Conservation (phyloP, 1,140 invertebrate species). For the Scaptomyza montana region DNA sequence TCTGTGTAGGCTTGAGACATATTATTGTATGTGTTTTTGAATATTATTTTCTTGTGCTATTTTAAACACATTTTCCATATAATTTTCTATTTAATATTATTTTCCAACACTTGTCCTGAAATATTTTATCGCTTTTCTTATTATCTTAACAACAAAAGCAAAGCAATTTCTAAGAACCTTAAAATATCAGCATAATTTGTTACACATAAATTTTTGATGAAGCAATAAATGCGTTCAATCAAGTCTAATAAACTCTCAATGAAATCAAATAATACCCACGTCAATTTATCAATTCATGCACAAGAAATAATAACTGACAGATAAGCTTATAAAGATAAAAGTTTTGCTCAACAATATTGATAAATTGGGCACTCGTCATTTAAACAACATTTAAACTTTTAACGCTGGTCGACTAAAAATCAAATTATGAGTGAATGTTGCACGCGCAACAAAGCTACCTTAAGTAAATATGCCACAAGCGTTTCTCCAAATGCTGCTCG, state of each 20-base stretch:
- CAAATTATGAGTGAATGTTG: slow-evolving; percentile 32
- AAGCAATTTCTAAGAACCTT: no score
- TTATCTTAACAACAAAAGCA: no score
- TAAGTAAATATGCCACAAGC: neutral
- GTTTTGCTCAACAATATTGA: slow-evolving; percentile 20
- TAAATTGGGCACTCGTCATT: slow-evolving; percentile 18
- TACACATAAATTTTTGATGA: neutral
- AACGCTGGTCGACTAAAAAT: slow-evolving; percentile 12
- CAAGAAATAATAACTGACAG: slow-evolving; percentile 17
- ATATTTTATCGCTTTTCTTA: no score
- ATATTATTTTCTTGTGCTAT: no score
- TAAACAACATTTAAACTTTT: slow-evolving; percentile 16
- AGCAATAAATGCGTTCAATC: slow-evolving; percentile 7
- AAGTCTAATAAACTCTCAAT: slow-evolving; percentile 7
- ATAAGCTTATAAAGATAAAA: slow-evolving; percentile 2
- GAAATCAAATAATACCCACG: slow-evolving; percentile 7
- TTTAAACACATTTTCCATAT: no score
- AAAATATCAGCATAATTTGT: neutral
- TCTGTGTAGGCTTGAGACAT: neutral
- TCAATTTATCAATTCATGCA: slow-evolving; percentile 30
- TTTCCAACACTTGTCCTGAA: no score
- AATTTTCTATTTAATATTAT: neutral
- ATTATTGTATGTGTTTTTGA: no score
- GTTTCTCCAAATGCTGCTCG: slow-evolving; percentile 6
- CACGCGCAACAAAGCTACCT: slow-evolving; percentile 14